Evolutionary conservation across 2,113 vertebrate species (phyloP).

Genomic region (Rhinogobius similis): DNA sequence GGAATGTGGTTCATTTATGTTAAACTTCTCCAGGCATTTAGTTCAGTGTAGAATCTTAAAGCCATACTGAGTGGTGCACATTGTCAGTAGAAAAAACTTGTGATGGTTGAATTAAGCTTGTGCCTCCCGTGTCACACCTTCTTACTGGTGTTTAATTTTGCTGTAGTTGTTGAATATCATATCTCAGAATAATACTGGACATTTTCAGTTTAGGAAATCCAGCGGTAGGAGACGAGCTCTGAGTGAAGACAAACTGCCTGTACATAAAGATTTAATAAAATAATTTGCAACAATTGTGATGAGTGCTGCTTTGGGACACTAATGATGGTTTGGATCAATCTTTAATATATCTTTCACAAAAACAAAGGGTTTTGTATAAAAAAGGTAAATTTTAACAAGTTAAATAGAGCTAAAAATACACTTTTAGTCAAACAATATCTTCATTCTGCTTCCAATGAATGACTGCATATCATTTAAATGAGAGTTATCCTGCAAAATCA

Average conservation of each 20-base stretch:
- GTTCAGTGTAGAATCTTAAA: constrained; percentile 39
- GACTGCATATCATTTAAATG: no score
- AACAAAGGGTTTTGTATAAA: background rate
- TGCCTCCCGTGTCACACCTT: constrained; percentile 61
- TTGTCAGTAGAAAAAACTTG: constrained; percentile 25
- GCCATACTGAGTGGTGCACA: constrained; percentile 62
- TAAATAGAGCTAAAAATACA: no score
- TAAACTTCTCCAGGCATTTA: constrained; percentile 13
- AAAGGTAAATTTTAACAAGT: background rate
- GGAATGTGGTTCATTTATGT: constrained; percentile 10
- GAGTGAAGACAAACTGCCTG: constrained; percentile 71
- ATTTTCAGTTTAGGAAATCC: constrained; percentile 18
- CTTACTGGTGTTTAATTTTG: constrained; percentile 49
- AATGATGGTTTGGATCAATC: background rate
- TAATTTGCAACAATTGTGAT: constrained; percentile 64
- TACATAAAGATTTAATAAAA: constrained; percentile 82
- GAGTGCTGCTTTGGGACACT: background rate
- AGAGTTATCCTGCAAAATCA: no score
- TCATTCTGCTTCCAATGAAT: no score
- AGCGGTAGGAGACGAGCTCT: constrained; percentile 43
- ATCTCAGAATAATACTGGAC: constrained; percentile 50
- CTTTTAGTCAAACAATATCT: no score
- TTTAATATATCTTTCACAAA: background rate
- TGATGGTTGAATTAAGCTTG: constrained; percentile 51
- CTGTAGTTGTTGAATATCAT: constrained; percentile 35